Evolutionary conservation across 1,140 invertebrate species (phyloP).

Genomic region (Aphelinus certus): DNA sequence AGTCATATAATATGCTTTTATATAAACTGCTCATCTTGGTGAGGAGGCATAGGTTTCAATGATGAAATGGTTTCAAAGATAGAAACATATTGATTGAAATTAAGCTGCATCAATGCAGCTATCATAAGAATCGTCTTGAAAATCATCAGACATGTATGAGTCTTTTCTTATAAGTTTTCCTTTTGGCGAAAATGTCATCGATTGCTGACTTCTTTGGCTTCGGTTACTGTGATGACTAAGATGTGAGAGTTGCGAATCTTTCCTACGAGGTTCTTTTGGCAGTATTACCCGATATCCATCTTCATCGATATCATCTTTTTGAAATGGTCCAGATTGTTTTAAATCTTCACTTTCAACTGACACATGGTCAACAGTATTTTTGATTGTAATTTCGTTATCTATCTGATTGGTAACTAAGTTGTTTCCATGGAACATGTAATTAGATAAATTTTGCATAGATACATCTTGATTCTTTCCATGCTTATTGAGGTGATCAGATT

Average conservation of each 20-base stretch:
- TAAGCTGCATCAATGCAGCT: constrained; percentile 4
- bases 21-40: too few relatives aligned
- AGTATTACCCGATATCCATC: constrained; percentile 57
- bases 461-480: constrained; percentile 51
- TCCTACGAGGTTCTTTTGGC: constrained; percentile 53
- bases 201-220: constrained; percentile 51
- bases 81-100: too few relatives aligned
- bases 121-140: constrained; percentile 49
- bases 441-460: constrained; percentile 44
- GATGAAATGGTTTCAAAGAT: too few relatives aligned
- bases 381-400: too few relatives aligned
- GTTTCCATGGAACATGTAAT: too few relatives aligned
- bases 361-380: too few relatives aligned
- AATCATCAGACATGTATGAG: constrained; percentile 59
- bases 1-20: too few relatives aligned
- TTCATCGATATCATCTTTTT: constrained; percentile 40
- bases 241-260: constrained; percentile 60
- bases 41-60: too few relatives aligned
- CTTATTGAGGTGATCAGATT: constrained; percentile 45
- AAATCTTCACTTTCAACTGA: too few relatives aligned
- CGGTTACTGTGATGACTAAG: constrained; percentile 52
- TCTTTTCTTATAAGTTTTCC: constrained; percentile 56
- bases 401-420: too few relatives aligned
- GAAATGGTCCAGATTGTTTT: constrained; percentile 13
- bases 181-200: constrained; percentile 54